Percentiles rank a stretch among this genome's conserved stretches.
phyloP scores from a whole-genome alignment of 2,113 vertebrate species.

The Camelus dromedarius region DNA sequence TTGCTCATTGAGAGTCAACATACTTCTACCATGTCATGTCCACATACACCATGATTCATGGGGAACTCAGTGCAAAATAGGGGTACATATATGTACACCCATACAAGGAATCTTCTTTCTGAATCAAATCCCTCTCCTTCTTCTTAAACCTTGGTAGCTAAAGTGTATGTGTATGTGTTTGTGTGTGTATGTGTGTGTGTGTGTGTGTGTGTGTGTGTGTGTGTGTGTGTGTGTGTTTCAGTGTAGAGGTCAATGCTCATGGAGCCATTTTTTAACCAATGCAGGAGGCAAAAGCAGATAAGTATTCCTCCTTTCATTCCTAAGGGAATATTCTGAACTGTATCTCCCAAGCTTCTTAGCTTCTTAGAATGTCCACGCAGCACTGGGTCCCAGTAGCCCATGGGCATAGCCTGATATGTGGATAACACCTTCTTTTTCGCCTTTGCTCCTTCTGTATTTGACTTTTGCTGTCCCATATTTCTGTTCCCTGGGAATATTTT shows the following conservation, averaged over 20 bases:
- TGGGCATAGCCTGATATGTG: background rate
- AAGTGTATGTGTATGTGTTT: background rate
- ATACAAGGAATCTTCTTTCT: background rate
- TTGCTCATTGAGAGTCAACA: background rate
- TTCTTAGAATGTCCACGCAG: background rate
- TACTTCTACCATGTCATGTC: background rate
- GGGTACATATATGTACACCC: fast-evolving
- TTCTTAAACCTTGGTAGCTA: background rate
- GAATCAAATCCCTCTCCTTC: background rate
- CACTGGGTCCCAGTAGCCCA: background rate
- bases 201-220: too few species aligned
- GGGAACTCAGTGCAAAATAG: background rate
- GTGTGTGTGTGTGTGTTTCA: background rate
- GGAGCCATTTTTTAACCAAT: background rate
- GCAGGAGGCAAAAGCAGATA: background rate
- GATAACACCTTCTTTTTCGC: background rate
- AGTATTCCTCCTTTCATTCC: background rate
- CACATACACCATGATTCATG: background rate
- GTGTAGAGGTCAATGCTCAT: fast-evolving
- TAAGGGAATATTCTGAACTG: background rate
- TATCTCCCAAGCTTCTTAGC: background rate
- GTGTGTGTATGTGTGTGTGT: background rate
- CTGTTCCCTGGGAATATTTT: background rate
- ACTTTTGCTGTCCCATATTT: background rate
- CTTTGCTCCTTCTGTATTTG: background rate